Evolutionary conservation across 2,888 invertebrate species (phyloP).

Genomic region (Alsophila aescularia): DNA sequence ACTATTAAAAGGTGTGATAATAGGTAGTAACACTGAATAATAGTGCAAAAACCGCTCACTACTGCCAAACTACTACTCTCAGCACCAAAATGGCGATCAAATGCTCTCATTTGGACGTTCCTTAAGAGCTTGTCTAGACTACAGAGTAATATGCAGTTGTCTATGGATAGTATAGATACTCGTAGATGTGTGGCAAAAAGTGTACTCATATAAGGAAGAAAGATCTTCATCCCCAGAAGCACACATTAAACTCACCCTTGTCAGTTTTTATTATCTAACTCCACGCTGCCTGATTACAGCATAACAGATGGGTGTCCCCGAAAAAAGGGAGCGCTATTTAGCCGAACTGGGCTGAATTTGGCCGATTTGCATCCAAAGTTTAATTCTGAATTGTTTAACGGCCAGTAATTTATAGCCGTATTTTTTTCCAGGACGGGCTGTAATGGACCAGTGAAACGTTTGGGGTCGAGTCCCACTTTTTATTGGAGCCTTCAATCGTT

Average conservation of each 20-base stretch:
- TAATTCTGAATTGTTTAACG: slow-evolving; percentile 39
- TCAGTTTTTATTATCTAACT: slow-evolving; percentile 30
- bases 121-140: too few relatives aligned
- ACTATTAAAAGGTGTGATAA: too few relatives aligned
- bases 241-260: slow-evolving; percentile 22
- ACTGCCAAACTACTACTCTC: too few relatives aligned
- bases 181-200: too few relatives aligned
- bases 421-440: slow-evolving; percentile 33
- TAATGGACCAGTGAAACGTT: slow-evolving; percentile 34
- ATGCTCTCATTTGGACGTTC: too few relatives aligned
- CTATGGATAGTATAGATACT: too few relatives aligned
- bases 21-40: too few relatives aligned
- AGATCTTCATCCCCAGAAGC: slow-evolving; percentile 2
- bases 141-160: too few relatives aligned
- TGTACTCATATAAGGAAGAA: slow-evolving; percentile 1
- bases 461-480: slow-evolving; percentile 25
- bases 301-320: slow-evolving; percentile 30
- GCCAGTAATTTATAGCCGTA: slow-evolving; percentile 36
- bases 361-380: slow-evolving; percentile 39
- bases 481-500: slow-evolving; percentile 24
- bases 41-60: too few relatives aligned
- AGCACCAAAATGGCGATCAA: too few relatives aligned
- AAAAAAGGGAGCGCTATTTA: slow-evolving; percentile 25
- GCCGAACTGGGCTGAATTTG: slow-evolving; percentile 16
- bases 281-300: slow-evolving; percentile 19